Conservation (phyloP, 2,888 invertebrate species). For the Esperia sulphurella region DNA sequence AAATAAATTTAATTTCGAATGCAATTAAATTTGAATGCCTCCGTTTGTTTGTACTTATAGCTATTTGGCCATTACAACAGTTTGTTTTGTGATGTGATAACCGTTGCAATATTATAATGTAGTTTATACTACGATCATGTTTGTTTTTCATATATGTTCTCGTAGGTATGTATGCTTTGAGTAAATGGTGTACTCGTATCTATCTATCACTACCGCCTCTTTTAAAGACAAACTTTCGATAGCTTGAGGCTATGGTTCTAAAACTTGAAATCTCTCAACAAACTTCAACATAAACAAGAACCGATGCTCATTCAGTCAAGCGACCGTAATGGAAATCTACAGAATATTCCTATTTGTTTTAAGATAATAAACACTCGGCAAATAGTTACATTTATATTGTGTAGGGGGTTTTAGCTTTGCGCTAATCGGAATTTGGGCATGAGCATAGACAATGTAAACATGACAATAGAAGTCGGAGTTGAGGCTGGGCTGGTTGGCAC, state of each 20-base stretch:
- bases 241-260: conserved; percentile 30
- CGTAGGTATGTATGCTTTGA: no score
- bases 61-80: no score
- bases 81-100: no score
- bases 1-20: no score
- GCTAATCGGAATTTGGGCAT: conserved; percentile 71
- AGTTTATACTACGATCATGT: no score
- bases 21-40: no score
- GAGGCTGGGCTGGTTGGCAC: conserved; percentile 53
- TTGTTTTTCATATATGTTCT: no score
- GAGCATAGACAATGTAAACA: conserved; percentile 76
- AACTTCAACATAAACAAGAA: conserved; percentile 34
- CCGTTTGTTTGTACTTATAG: no score
- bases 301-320: conserved; percentile 22
- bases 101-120: no score
- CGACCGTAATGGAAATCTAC: conserved; percentile 16
- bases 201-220: no score
- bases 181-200: no score
- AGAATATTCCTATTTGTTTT: conserved; percentile 18
- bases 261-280: conserved; percentile 28
- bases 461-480: conserved; percentile 65
- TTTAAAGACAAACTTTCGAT: conserved; percentile 26
- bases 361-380: conserved; percentile 10
- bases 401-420: conserved; percentile 48
- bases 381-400: conserved; percentile 15